Base-by-base conservation (phyloP, 2,888 invertebrate species). In the Steinernema scapterisci region DNA sequence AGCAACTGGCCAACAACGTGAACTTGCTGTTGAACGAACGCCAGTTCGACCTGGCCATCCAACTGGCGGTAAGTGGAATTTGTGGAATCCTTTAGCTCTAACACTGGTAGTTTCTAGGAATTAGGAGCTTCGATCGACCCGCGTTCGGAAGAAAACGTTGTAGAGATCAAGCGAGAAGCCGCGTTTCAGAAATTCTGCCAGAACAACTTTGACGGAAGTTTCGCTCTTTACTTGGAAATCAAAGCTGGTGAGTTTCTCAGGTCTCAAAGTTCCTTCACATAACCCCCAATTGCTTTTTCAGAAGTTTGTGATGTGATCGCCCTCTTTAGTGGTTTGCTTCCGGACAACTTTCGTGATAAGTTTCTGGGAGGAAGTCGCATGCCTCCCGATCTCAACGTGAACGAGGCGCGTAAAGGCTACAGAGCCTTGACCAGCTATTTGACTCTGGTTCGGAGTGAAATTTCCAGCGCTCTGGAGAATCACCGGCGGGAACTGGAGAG, bases 261-360 rank as follows among this genome's bases (percentile, higher is more conserved):
- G 19, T 54, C 71, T 44, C 54, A 19, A 6, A 74, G 9, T 7
- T 76, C 13, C 9, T 51, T 54, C 3, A 1, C 13, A 38, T 38
- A n/a, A n/a, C n/a, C n/a, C 7, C 7, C 13, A 31, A n/a, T 16
- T 3, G 25, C 43, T 73, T 27, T 75, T 82, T 73, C 87, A 91
- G 96, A 97, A 89, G 95, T 97, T 0, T 93, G 94, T 56, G 94
- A 95, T 88, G 97, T 99, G 11, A 96, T 99, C 78, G 92, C 94
- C 77, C 90, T 99, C 43, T 97, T 95, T 89, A 97, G 97, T 0
- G 94, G 94, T 87, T 89, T 99, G 71, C 91, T 93, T 70, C 92
- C 92, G 1, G 89, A 90, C 71, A 90, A 90, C 70, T 90, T 88
- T 81, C 87, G 90, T 16, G 89, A 89, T 71, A 88, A 89, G 76